Conservation (phyloP, 2,888 invertebrate genomes). For the Drosophila leonis region DNA sequence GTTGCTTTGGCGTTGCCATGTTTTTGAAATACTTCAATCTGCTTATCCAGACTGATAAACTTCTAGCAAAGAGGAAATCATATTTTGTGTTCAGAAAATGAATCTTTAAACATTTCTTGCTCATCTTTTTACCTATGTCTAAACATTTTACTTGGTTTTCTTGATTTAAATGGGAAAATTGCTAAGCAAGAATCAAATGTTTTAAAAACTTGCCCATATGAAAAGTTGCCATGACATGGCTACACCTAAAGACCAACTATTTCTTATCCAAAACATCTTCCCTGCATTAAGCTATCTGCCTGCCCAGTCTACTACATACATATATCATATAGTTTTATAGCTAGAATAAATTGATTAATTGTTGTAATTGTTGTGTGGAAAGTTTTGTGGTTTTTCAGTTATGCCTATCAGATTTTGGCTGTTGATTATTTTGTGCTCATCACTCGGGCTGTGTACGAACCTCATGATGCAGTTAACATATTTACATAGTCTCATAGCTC, state of each 20-base stretch:
- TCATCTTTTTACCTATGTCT: background rate
- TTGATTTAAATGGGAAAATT: background rate
- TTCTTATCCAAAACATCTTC: background rate
- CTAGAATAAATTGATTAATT: background rate
- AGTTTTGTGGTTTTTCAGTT: background rate
- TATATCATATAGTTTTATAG: background rate
- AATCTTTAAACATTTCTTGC: background rate
- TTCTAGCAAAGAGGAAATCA: too few species aligned
- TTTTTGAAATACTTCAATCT: too few species aligned
- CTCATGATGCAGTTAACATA: background rate
- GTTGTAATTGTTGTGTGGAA: background rate
- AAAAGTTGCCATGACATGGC: too few species aligned
- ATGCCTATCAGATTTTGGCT: background rate
- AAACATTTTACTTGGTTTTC: background rate
- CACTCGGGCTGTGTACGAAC: background rate
- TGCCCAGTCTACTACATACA: background rate
- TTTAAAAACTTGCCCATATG: too few species aligned
- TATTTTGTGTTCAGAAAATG: background rate
- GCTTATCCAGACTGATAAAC: too few species aligned
- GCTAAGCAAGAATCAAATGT: too few species aligned
- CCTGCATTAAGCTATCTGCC: background rate
- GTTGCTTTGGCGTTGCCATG: too few species aligned
- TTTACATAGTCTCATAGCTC: background rate
- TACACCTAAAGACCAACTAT: background rate
- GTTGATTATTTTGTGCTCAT: background rate